A percentile compares a stretch with the other conserved stretches of the same genome.
Evolutionary conservation across 2,797 vertebrate species (phyloP).

Genomic region (Syngnathus acus): DNA sequence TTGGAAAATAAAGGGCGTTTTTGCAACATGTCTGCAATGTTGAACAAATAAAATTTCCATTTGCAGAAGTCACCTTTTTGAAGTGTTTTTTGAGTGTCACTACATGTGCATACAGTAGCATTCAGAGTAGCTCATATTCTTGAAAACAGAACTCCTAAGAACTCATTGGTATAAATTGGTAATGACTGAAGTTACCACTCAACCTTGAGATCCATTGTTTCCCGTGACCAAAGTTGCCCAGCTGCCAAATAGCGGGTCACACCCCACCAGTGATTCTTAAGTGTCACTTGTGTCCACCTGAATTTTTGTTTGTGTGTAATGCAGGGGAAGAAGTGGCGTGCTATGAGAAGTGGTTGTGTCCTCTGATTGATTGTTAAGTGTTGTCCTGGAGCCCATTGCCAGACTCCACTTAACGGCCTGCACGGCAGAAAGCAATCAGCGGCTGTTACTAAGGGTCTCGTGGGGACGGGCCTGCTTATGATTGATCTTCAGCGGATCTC

Average conservation of each 20-base stretch:
- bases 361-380: conserved; percentile 80
- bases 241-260: conserved; percentile 47
- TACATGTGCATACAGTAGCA: neutral
- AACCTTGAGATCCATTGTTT: conserved; percentile 41
- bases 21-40: neutral
- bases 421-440: conserved; percentile 77
- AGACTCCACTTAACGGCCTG: conserved; percentile 73
- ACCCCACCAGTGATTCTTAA: conserved; percentile 64
- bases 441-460: conserved; percentile 74
- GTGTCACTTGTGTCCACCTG: conserved; percentile 73
- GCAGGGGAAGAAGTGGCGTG: conserved; percentile 56
- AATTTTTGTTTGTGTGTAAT: conserved; percentile 74
- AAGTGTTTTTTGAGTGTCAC: neutral
- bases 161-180: neutral
- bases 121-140: neutral
- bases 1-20: neutral
- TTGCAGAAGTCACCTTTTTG: neutral
- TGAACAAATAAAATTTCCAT: neutral
- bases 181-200: conserved; percentile 23
- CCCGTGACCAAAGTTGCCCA: conserved; percentile 21
- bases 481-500: conserved; percentile 73
- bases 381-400: conserved; percentile 75
- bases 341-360: conserved; percentile 63
- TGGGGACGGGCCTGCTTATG: conserved; percentile 65
- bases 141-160: neutral